Conservation (phyloP, 2,113 vertebrate genomes). For the Mirounga angustirostris region DNA sequence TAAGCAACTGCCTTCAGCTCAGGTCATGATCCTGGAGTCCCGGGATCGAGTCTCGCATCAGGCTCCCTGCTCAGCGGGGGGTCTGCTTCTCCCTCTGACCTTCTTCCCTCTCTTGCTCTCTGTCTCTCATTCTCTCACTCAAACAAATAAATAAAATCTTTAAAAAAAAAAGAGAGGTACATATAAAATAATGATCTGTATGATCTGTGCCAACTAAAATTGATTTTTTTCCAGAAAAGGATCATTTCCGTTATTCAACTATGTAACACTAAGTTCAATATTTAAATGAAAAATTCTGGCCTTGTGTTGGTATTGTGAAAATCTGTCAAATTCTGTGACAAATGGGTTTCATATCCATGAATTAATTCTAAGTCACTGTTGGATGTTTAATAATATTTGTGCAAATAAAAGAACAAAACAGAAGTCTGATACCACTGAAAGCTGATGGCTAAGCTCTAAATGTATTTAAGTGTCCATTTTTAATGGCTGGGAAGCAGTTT, state of each 20-base stretch:
- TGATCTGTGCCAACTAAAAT: not conserved
- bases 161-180: not conserved
- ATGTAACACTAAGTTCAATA: not conserved
- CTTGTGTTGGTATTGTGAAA: slow-evolving; percentile 31
- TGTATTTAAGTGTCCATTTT: not conserved
- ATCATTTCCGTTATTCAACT: slow-evolving; percentile 37
- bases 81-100: too few species aligned
- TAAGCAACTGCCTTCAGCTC: too few species aligned
- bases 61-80: too few species aligned
- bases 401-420: slow-evolving; percentile 20
- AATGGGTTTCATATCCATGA: slow-evolving; percentile 43
- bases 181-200: not conserved
- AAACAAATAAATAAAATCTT: too few species aligned
- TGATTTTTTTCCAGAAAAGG: not conserved
- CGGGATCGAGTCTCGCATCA: too few species aligned
- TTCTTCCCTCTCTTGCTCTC: too few species aligned
- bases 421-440: not conserved
- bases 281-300: slow-evolving; percentile 29
- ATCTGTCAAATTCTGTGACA: slow-evolving; percentile 57
- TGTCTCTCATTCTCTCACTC: too few species aligned
- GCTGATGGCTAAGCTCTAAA: slow-evolving; percentile 40
- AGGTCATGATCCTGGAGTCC: too few species aligned
- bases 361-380: slow-evolving; percentile 35
- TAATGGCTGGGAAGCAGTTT: slow-evolving; percentile 61
- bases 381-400: not conserved